phyloP scores from a whole-genome alignment of 2,888 invertebrate species.

The Melangyna quadrimaculata region DNA sequence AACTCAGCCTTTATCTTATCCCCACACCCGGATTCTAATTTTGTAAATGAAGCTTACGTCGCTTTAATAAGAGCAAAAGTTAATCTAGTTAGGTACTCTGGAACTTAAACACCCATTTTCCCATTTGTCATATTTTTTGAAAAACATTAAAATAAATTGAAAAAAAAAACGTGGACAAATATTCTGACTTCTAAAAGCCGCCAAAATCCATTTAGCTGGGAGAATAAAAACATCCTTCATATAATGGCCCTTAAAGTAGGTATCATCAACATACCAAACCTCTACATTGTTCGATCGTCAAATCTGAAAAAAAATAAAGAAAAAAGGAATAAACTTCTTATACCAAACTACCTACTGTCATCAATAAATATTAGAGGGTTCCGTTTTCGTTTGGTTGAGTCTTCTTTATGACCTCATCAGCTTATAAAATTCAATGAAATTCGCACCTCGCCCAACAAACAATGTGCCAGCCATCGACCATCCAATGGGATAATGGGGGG shows the following conservation, averaged over 20 bases:
- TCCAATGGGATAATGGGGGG: background rate
- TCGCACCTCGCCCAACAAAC: background rate
- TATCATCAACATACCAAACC: background rate
- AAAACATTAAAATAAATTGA: no score
- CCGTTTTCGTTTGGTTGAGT: background rate
- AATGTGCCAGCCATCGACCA: background rate
- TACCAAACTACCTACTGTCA: background rate
- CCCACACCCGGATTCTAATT: no score
- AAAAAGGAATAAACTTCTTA: background rate
- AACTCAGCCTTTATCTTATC: no score
- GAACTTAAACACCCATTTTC: no score
- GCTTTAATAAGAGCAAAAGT: no score
- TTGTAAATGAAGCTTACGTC: no score
- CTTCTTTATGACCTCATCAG: conserved; percentile 8
- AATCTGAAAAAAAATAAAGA: background rate
- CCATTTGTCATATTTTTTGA: no score
- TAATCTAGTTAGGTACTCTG: no score
- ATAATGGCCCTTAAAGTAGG: background rate
- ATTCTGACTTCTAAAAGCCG: background rate
- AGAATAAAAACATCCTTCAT: background rate
- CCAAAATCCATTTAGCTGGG: background rate
- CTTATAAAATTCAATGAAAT: conserved; percentile 21
- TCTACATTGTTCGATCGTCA: background rate
- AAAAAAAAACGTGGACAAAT: no score
- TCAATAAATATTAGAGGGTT: conserved; percentile 15